phyloP scores from a whole-genome alignment of 1,140 invertebrate genomes.

The Hycleus cichorii region DNA sequence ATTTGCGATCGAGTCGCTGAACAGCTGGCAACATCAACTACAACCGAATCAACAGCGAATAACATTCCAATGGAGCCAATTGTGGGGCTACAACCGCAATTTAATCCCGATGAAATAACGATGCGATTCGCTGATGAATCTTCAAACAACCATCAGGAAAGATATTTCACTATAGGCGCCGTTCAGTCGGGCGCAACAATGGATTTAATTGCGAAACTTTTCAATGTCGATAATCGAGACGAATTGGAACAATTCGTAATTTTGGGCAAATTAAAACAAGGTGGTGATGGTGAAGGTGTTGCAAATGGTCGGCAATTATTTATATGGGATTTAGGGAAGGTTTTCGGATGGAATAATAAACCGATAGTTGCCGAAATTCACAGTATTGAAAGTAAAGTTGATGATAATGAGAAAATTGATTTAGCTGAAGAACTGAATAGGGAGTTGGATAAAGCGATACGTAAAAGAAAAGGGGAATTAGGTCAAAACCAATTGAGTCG shows the following conservation, averaged over 20 bases:
- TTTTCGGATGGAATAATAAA: background rate
- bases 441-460: background rate
- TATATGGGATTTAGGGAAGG: background rate
- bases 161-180: slow-evolving; percentile 4
- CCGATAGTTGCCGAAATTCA: background rate
- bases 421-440: slow-evolving; percentile 2
- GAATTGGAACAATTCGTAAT: slow-evolving; percentile 7
- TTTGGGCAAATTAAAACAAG: slow-evolving; percentile 5
- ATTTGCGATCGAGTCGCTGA: background rate
- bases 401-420: background rate
- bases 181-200: slow-evolving; percentile 3
- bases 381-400: background rate
- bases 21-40: background rate
- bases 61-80: background rate
- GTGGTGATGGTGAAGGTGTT: background rate
- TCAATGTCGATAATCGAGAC: background rate
- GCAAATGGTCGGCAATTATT: background rate
- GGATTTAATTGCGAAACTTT: slow-evolving; percentile 1
- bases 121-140: slow-evolving; percentile 1
- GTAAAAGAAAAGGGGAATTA: background rate
- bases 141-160: background rate
- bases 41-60: background rate
- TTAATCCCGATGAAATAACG: background rate
- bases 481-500: background rate
- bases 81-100: background rate